Evolutionary conservation across 2,113 vertebrate genomes (phyloP).

Genomic region (Scortum barcoo): DNA sequence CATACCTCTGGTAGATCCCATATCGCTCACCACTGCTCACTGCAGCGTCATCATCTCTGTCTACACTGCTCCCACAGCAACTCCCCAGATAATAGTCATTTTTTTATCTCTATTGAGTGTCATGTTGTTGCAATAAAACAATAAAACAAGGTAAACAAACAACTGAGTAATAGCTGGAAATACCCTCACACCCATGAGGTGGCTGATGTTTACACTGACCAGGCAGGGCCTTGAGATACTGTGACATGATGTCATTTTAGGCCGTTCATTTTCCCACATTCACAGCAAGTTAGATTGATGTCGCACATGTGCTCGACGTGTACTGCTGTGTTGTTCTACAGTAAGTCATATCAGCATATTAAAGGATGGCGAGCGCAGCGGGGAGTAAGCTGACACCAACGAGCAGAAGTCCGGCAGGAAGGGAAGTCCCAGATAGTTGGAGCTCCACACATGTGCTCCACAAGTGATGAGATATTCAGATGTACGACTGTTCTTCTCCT

Average conservation of each 20-base stretch:
- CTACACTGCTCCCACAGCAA: conserved; percentile 19
- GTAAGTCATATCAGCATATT: conserved; percentile 78
- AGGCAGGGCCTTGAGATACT: conserved; percentile 71
- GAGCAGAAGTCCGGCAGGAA: conserved; percentile 50
- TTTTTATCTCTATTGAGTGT: conserved; percentile 40
- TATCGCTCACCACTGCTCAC: neutral
- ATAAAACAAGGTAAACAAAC: conserved; percentile 66
- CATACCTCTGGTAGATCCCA: neutral
- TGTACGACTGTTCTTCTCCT: conserved; percentile 55
- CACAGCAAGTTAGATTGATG: conserved; percentile 76
- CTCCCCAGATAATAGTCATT: neutral
- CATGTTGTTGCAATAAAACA: conserved; percentile 54
- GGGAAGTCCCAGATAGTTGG: conserved; percentile 71
- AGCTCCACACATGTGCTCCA: conserved; percentile 55
- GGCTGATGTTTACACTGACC: conserved; percentile 76
- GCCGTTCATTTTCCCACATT: conserved; percentile 76
- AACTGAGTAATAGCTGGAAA: conserved; percentile 73
- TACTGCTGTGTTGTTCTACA: conserved; percentile 71
- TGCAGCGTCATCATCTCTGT: conserved; percentile 20
- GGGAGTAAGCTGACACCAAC: conserved; percentile 67
- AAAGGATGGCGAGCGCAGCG: conserved; percentile 62
- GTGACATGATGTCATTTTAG: conserved; percentile 77
- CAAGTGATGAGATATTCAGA: conserved; percentile 75
- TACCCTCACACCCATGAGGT: conserved; percentile 63
- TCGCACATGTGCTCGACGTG: conserved; percentile 75